phyloP scores from a whole-genome alignment of 2,888 invertebrate species.

The Druceiella hillmani region DNA sequence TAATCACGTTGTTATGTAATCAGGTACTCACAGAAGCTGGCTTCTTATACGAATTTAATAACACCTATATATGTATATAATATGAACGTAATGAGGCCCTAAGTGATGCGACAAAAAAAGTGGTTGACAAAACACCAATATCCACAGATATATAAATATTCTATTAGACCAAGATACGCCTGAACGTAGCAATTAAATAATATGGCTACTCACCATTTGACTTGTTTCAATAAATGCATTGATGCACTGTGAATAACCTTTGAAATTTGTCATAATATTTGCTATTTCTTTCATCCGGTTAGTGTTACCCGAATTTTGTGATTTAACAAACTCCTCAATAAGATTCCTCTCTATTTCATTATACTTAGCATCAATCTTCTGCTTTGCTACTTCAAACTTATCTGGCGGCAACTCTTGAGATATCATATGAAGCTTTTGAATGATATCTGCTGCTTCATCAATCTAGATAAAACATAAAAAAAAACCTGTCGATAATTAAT shows the following conservation, averaged over 20 bases:
- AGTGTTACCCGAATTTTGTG: slow-evolving; percentile 80
- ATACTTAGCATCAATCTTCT: slow-evolving; percentile 83
- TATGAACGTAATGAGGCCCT: too few relatives aligned
- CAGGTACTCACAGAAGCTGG: too few relatives aligned
- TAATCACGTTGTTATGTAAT: too few relatives aligned
- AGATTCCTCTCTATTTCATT: slow-evolving; percentile 84
- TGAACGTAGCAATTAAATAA: too few relatives aligned
- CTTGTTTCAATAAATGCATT: slow-evolving; percentile 96
- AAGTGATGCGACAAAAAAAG: too few relatives aligned
- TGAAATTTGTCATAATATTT: slow-evolving; percentile 87
- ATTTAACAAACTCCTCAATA: slow-evolving; percentile 91
- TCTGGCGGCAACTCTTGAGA: slow-evolving; percentile 90
- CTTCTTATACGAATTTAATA: too few relatives aligned
- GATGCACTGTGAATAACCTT: slow-evolving; percentile 93
- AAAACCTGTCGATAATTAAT: too few relatives aligned
- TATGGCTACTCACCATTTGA: slow-evolving; percentile 76
- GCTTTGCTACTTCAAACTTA: slow-evolving; percentile 79
- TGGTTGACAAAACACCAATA: too few relatives aligned
- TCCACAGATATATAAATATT: too few relatives aligned
- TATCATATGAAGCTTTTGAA: slow-evolving; percentile 93
- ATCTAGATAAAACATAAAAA: slow-evolving; percentile 60
- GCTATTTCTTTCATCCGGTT: slow-evolving; percentile 92
- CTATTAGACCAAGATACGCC: too few relatives aligned
- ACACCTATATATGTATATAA: too few relatives aligned
- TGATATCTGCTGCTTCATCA: slow-evolving; percentile 96